These are phyloP conservation scores for Caenorhabditis sinica DNA, from an alignment of 2,888 invertebrate genomes.

Conservation along the genomic window DNA sequence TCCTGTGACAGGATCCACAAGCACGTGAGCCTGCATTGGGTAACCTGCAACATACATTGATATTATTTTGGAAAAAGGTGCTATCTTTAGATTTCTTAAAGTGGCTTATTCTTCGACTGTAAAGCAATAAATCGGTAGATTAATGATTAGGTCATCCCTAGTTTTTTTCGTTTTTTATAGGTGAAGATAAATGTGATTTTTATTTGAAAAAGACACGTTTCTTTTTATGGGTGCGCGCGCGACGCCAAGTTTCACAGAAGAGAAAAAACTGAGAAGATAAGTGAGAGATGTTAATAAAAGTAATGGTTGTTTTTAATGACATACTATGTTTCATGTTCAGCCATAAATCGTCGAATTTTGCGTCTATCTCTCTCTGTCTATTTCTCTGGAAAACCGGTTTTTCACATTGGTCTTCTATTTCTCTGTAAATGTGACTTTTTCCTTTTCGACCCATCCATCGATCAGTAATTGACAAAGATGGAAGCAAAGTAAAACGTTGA, in stretches of 20 bases:
- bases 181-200: not conserved
- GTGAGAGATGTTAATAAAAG: constrained; percentile 54
- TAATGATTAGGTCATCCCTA: constrained; percentile 18
- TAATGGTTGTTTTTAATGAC: constrained; percentile 59
- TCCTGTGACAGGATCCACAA: constrained; percentile 73
- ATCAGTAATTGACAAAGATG: constrained; percentile 55
- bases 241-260: constrained; percentile 46
- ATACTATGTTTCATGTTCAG: constrained; percentile 59
- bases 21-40: constrained; percentile 71
- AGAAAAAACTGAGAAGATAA: constrained; percentile 7
- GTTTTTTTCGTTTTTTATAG: not conserved
- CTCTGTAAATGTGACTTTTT: constrained; percentile 38
- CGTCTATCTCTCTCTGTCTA: constrained; percentile 30
- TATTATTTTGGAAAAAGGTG: not conserved
- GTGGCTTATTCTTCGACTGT: not conserved
- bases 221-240: not conserved
- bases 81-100: not conserved
- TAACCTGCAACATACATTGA: constrained; percentile 61
- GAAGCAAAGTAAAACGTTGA: constrained; percentile 15
- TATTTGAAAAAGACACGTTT: constrained; percentile 27
- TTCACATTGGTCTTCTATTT: constrained; percentile 1
- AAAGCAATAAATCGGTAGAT: constrained; percentile 19
- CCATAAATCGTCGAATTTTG: constrained; percentile 58
- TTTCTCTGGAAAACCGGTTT: constrained; percentile 51
- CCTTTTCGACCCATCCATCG: constrained; percentile 24